Conservation (phyloP, 2,113 vertebrate genomes). For the Caretta caretta region DNA sequence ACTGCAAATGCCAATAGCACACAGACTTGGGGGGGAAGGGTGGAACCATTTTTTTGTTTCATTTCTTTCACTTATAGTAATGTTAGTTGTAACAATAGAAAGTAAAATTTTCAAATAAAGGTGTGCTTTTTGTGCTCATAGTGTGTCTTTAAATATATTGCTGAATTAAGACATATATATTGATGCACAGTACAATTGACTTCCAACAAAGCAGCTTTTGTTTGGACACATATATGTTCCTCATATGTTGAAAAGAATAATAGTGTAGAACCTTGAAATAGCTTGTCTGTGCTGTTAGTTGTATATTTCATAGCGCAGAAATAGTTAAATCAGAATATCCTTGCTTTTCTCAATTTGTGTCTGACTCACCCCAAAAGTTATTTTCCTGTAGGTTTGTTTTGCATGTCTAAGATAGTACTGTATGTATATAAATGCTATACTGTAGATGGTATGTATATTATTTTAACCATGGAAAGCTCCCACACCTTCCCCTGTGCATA, state of each 20-base stretch:
- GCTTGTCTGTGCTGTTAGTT: not conserved
- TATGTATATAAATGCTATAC: slow-evolving; percentile 24
- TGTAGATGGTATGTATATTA: not conserved
- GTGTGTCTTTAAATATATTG: not conserved
- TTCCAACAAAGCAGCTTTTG: not conserved
- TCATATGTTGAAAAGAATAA: not conserved
- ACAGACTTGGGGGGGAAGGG: not conserved
- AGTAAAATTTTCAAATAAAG: not conserved
- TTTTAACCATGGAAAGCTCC: slow-evolving; percentile 29
- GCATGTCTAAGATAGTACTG: slow-evolving; percentile 20
- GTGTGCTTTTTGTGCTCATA: not conserved
- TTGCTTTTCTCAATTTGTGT: not conserved
- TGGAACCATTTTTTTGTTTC: not conserved
- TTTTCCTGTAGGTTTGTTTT: slow-evolving; percentile 46
- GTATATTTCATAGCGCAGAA: not conserved
- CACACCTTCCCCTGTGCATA: not conserved
- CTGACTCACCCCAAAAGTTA: slow-evolving; percentile 32
- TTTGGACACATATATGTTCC: not conserved
- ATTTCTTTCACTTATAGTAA: not conserved
- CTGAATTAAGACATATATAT: not conserved
- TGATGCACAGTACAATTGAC: not conserved
- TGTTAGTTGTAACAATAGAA: not conserved
- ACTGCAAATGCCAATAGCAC: not conserved
- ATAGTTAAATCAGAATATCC: slow-evolving; percentile 37
- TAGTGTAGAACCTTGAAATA: not conserved